Base-by-base conservation (phyloP, 2,888 invertebrate genomes). In the Thalpophila matura region DNA sequence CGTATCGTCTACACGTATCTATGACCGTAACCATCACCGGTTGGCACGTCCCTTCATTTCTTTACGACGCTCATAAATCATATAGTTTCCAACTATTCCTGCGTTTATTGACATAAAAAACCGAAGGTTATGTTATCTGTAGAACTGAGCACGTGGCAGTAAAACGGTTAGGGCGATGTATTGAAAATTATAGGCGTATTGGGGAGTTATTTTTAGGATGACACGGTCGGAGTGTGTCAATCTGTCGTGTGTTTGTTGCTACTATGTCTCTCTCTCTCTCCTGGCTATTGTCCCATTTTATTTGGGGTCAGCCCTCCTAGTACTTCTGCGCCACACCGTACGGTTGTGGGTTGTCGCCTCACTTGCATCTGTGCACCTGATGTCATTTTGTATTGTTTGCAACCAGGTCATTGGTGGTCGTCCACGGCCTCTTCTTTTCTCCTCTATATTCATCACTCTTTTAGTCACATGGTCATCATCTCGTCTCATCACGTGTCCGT, bases 61-160 rank as follows among this genome's bases (percentile, higher is more conserved):
- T 77, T 77, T 79, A 77, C 61, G 77, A 75, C 29, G 18, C 9
- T 60, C 76, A 29, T 77, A 77, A 77, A 79, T 77, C 72, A 72
- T 50, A 75, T 67, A 79, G 76, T 77, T 79, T 61, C 51, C 33
- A 72, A 69, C 79, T 57, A 69, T 66, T 65, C 54, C 53, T 68
- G 60, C 66, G 63, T 77, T 68, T 77, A 79, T 69, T 50, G 65
- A 57, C 79, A 65, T 42, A 77, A 79, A 78, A 77, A 77, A 68
- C 58, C 45, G 29, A 43, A 60, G 61, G 61, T 66, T 49, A 69
- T 50, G 56, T 27, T 46, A 65, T 66, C 43, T 54, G 18, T 31
- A 68, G 62, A 71, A 71, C 74, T 58, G 43, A 56, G 33, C 55
- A 46, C 31, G 59, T 47, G 16, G 57, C 38, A 55, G 26, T 77